Evolutionary conservation across 2,888 invertebrate genomes (phyloP).

Genomic region (Baccha elongata): DNA sequence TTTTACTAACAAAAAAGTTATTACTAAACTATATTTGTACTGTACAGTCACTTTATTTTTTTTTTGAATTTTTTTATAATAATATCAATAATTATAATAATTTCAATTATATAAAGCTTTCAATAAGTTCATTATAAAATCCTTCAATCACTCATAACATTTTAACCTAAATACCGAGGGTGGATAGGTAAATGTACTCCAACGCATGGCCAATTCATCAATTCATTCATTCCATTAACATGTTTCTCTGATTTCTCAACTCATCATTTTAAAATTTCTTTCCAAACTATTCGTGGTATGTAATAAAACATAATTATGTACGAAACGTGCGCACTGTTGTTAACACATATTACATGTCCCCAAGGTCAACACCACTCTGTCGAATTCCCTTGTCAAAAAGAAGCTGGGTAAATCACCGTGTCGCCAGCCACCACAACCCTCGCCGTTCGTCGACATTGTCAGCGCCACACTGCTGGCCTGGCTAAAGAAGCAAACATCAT

Average conservation of each 20-base stretch:
- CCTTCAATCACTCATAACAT: too few relatives aligned
- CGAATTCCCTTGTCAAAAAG: constrained; percentile 19
- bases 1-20: too few relatives aligned
- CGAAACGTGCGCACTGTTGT: constrained; percentile 28
- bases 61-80: too few relatives aligned
- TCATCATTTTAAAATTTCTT: constrained; percentile 23
- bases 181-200: not conserved
- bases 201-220: not conserved
- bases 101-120: too few relatives aligned
- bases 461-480: constrained; percentile 6
- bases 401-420: not conserved
- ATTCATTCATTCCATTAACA: constrained; percentile 1
- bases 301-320: constrained; percentile 13
- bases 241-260: not conserved
- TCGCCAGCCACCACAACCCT: not conserved
- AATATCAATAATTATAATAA: too few relatives aligned
- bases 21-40: too few relatives aligned
- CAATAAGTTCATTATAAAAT: too few relatives aligned
- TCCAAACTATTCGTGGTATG: not conserved
- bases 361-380: constrained; percentile 23
- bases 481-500: constrained; percentile 22
- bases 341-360: not conserved
- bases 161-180: too few relatives aligned
- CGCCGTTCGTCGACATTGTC: not conserved
- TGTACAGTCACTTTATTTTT: too few relatives aligned